These are phyloP conservation scores for Oopsacas minuta DNA, from an alignment of 37 sponge, comb jelly and placozoan species.

Conservation along the genomic window DNA sequence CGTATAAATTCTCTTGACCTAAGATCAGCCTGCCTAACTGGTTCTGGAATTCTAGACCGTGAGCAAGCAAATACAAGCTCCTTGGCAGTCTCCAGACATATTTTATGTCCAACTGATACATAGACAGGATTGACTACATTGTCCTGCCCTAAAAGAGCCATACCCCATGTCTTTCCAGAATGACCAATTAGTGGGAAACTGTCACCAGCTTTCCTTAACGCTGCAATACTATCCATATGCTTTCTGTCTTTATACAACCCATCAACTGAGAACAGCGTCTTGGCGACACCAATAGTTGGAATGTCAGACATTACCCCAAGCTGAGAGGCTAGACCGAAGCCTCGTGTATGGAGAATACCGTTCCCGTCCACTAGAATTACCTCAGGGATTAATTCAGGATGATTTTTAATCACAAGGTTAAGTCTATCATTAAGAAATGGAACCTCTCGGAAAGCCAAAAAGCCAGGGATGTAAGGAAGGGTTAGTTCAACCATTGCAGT, in stretches of 20 bases:
- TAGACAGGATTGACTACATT: slow-evolving; percentile 77
- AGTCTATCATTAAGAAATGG: slow-evolving; percentile 48
- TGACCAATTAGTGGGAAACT: slow-evolving; percentile 42
- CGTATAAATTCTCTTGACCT: slow-evolving; percentile 2
- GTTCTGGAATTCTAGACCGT: slow-evolving; percentile 72
- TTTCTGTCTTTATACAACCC: slow-evolving; percentile 31
- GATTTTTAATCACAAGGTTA: slow-evolving; percentile 22
- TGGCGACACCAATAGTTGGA: slow-evolving; percentile 83
- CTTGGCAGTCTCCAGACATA: slow-evolving; percentile 68
- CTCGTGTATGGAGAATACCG: slow-evolving; percentile 82
- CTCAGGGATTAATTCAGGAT: slow-evolving; percentile 42
- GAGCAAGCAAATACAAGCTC: slow-evolving; percentile 52
- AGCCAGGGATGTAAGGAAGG: slow-evolving; percentile 88
- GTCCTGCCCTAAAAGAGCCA: slow-evolving; percentile 52
- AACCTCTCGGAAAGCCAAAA: slow-evolving; percentile 86
- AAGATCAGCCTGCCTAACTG: slow-evolving; percentile 51
- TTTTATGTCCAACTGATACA: slow-evolving; percentile 89
- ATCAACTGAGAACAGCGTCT: slow-evolving; percentile 72
- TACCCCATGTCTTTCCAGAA: slow-evolving; percentile 55
- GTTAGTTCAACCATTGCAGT: slow-evolving; percentile 43
- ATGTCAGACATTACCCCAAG: slow-evolving; percentile 80
- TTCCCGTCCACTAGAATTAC: slow-evolving; percentile 94
- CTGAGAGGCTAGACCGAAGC: slow-evolving; percentile 86
- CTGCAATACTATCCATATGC: background rate
- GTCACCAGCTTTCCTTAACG: slow-evolving; percentile 50